Evolutionary conservation across 2,888 invertebrate genomes (phyloP).

Genomic region (Agriotes lineatus): DNA sequence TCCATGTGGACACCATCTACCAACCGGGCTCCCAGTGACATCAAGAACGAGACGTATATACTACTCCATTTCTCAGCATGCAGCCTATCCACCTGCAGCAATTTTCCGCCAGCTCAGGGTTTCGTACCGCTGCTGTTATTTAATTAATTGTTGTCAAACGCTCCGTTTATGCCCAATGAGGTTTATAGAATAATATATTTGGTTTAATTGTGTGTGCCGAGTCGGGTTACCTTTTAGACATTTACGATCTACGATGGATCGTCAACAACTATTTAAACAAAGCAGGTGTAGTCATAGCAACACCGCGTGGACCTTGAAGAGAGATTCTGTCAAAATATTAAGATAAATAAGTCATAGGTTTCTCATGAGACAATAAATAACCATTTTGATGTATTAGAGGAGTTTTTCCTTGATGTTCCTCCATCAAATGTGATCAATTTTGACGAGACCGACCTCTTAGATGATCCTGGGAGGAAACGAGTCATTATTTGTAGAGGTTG

Average conservation of each 20-base stretch:
- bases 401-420: conserved; percentile 24
- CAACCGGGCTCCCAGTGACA: too few species aligned
- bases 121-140: too few species aligned
- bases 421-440: conserved; percentile 55
- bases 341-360: neutral
- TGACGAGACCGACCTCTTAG: conserved; percentile 58
- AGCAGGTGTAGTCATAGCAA: neutral
- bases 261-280: neutral
- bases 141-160: too few species aligned
- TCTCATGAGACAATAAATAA: conserved; percentile 11
- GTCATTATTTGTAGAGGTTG: conserved; percentile 37
- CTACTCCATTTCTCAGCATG: too few species aligned
- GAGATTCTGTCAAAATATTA: neutral
- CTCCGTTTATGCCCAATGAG: too few species aligned
- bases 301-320: neutral
- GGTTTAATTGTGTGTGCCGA: neutral
- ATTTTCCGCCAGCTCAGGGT: too few species aligned
- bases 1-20: too few species aligned
- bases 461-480: conserved; percentile 55
- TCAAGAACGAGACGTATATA: too few species aligned
- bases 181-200: too few species aligned
- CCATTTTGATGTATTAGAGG: conserved; percentile 36
- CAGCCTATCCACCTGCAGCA: too few species aligned
- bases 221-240: neutral
- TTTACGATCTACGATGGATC: neutral